Base-by-base conservation (phyloP, 1,140 invertebrate genomes). In the Heliconius melpomene region DNA sequence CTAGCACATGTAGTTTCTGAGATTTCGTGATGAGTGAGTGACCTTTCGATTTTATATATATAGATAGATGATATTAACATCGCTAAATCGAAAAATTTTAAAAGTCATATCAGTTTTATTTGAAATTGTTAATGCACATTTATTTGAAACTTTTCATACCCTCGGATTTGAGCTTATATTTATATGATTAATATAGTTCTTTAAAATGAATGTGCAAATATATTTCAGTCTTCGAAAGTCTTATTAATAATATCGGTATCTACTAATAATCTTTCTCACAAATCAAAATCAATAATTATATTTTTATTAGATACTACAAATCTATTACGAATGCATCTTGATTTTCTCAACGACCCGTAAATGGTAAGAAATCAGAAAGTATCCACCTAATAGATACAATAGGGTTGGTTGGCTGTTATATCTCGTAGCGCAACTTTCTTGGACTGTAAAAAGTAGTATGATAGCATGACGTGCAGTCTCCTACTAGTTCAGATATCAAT, bases 311-410 rank as follows among this genome's bases (percentile, higher is more conserved):
- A 9, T 66, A 66, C 60, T 29, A 66, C 26, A 66, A 66, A 66
- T 75, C 74, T 83, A 84, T 81, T 82, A 87, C 82, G 88, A 91
- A 91, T 91, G 87, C 86, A 91, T 91, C 88, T 90, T 83, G 87
- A 90, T 92, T 92, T 93, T 94, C 92, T 92, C 88, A 84, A 85
- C 88, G 82, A 83, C 86, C 91, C 90, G 88, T 93, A 92, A 91
- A 93, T 88, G 91, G 91, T 82, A 91, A 86, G 91, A 92, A 94
- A 92, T 90, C 89, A 90, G 93, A 94, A 94, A 94, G 93, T 94
- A 89, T 87, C 86, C 85, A 78, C 85, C 85, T 93, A 93, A 93
- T 93, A 93, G 91, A 92, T 94, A 94, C 92, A 94, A 94, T 94
- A 94, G 92, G 90, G 90, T 90, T 90, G 87, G 85, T 87, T 89